Percentiles rank a stretch among this genome's conserved stretches.
Evolutionary conservation across 2,113 vertebrate genomes (phyloP).

Genomic region (Erinaceus europaeus): DNA sequence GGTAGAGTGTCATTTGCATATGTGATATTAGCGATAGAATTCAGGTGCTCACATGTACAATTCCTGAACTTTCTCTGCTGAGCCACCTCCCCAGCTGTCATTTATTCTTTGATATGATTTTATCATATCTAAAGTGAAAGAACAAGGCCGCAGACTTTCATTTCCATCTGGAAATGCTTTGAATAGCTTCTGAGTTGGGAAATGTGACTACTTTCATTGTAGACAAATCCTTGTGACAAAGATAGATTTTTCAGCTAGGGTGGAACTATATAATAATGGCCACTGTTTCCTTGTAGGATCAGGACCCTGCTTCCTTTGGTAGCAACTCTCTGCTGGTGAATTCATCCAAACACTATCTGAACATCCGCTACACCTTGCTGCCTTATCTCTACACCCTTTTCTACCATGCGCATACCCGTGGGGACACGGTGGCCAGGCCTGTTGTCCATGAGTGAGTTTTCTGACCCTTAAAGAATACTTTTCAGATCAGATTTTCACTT

Average conservation of each 20-base stretch:
- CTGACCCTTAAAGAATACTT: background rate
- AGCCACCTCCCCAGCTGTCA: no score
- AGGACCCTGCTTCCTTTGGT: constrained; percentile 92
- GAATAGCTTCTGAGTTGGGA: background rate
- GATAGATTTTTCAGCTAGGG: background rate
- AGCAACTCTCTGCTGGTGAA: constrained; percentile 81
- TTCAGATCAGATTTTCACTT: background rate
- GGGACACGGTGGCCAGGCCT: constrained; percentile 90
- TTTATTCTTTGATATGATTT: background rate
- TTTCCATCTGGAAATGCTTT: background rate
- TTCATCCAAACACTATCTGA: constrained; percentile 90
- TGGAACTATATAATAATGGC: background rate
- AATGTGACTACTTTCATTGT: background rate
- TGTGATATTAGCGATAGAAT: no score
- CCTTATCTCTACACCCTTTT: constrained; percentile 97
- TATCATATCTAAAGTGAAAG: background rate
- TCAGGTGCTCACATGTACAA: no score
- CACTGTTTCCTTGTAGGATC: constrained; percentile 79
- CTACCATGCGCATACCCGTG: constrained; percentile 90
- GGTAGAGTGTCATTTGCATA: no score
- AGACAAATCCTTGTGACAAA: background rate
- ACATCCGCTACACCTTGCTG: constrained; percentile 92
- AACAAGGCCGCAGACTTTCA: background rate
- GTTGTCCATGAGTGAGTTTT: constrained; percentile 94
- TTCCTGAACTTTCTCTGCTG: no score